phyloP scores from a whole-genome alignment of 2,797 vertebrate genomes.

The Dermochelys coriacea region DNA sequence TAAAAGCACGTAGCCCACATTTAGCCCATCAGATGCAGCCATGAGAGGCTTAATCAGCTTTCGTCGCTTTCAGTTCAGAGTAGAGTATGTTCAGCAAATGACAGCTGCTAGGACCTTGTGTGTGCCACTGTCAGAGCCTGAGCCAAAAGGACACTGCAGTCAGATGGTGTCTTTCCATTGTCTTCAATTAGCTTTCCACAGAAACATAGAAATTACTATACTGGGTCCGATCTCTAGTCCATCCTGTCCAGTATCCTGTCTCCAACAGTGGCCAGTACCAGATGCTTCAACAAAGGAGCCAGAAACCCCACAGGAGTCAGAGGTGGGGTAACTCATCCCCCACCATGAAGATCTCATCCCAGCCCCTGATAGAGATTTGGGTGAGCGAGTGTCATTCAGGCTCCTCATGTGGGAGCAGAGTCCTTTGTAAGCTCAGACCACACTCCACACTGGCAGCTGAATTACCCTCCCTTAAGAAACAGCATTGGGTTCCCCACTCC shows the following conservation, averaged over 20 bases:
- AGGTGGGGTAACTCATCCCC: not conserved
- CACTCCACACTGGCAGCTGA: not conserved
- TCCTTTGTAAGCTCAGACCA: not conserved
- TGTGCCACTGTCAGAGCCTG: not conserved
- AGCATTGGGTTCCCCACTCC: not conserved
- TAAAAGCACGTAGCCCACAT: no score
- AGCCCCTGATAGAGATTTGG: not conserved
- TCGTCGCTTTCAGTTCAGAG: not conserved
- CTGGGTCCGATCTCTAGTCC: not conserved
- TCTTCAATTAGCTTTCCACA: not conserved
- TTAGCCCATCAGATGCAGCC: not conserved
- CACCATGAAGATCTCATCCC: not conserved
- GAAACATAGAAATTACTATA: not conserved
- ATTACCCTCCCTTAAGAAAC: not conserved
- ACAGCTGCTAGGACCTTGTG: not conserved
- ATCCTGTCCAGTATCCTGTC: not conserved
- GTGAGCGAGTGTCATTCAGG: not conserved
- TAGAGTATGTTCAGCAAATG: not conserved
- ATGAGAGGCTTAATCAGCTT: not conserved
- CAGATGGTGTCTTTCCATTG: no score
- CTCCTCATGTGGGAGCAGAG: not conserved
- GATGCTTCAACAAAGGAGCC: not conserved
- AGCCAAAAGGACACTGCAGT: not conserved
- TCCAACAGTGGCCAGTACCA: not conserved
- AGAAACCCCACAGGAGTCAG: not conserved